Percentiles rank a stretch among this genome's conserved stretches.
phyloP scores from a whole-genome alignment of 2,888 invertebrate species.

The Tiliacea aurago region DNA sequence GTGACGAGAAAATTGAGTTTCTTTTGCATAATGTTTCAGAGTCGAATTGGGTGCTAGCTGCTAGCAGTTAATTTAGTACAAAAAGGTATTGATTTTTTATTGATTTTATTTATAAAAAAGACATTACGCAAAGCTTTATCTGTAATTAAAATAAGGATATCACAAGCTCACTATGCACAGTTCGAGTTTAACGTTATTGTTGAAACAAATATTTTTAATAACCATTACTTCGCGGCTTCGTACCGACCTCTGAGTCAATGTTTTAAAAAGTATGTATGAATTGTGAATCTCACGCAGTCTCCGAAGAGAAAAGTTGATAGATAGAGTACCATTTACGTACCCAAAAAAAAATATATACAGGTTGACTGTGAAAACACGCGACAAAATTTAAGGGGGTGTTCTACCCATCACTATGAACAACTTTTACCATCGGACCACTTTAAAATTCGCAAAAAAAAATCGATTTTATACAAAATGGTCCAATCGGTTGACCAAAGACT shows the following conservation, averaged over 20 bases:
- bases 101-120: no score
- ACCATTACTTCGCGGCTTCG: neutral
- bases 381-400: no score
- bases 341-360: no score
- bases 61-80: neutral
- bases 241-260: neutral
- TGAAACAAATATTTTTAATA: neutral
- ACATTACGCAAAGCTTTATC: neutral
- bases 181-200: neutral
- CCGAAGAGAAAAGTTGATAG: neutral
- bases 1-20: conserved; percentile 33
- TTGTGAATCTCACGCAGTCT: neutral
- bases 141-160: neutral
- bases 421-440: no score
- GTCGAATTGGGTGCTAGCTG: neutral
- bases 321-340: neutral
- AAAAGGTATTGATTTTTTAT: neutral
- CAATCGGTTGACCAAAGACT: no score
- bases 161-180: neutral
- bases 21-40: conserved; percentile 20
- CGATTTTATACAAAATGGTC: no score
- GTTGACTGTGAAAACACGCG: no score
- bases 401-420: no score
- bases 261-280: neutral
- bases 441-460: no score